Base-by-base conservation (phyloP, 2,888 invertebrate species). In the Frankliniella intonsa region DNA sequence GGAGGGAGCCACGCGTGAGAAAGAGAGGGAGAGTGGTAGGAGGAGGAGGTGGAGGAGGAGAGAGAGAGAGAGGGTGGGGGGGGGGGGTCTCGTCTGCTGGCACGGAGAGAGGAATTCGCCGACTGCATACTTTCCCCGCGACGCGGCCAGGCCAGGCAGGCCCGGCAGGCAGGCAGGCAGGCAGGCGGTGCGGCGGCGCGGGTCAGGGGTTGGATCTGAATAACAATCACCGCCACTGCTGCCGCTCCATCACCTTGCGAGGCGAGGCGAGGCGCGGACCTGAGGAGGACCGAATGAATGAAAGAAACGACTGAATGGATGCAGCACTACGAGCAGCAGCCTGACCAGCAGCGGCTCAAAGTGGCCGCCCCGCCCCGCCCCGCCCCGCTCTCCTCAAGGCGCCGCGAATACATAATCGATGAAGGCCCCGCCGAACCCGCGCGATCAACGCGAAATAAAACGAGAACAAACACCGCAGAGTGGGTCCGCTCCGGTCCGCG, bases 381-480 rank as follows among this genome's bases (percentile, higher is more conserved):
- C 38, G 5, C 38, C 38, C 38, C 38, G 38, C 38, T 3, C 38
- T 17, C 55, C 17, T 55, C 14, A 55, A 55, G 12, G 55, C 14
- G 17, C 14, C 17, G 55, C 69, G 69, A 69, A 69, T 69, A 22
- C 69, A 69, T 69, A 69, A 69, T 69, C 69, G 69, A 69, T 69
- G 69, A 69, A 22, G 14, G 5, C 38, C 38, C 38, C 38, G 38
- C 38, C 38, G 3, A 38, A 38, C 38, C 38, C 38, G 5, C 38
- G 38, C 55, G 69, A 69, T 69, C n/a, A 69, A 69, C 69, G 69
- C n/a, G 69, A 69, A 69, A 69, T 69, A 69, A 69, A 17, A 17
- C 14, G 55, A 22, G 69, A 22, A 69, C 22, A 69, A 69, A 69
- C 69, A 69, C 11, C 11, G 65, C 65, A 55, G 17, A 55, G 55